A percentile compares a stretch with the other conserved stretches of the same genome.
These are phyloP conservation scores for Ariopsis seemanni DNA, from an alignment of 2,113 vertebrate genomes.

Conservation along the genomic window DNA sequence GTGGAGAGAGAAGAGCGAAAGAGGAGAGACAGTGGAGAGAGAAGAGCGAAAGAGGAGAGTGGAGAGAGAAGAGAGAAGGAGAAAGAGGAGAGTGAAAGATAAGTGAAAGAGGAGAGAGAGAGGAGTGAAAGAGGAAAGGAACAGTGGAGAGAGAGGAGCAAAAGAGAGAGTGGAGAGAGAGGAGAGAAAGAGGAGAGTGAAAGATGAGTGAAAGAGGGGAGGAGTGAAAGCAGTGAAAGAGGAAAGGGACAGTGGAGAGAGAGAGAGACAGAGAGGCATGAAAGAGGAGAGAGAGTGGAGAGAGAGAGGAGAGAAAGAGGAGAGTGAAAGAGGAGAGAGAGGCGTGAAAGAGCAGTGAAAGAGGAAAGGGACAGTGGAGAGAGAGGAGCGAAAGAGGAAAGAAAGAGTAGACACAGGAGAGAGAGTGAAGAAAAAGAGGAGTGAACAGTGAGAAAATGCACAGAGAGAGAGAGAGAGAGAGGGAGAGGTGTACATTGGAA, in stretches of 20 bases:
- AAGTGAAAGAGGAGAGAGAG: too few relatives aligned
- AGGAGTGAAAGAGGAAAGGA: neutral
- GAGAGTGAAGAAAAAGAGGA: neutral
- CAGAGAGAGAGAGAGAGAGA: neutral
- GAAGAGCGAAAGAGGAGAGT: too few relatives aligned
- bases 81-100: too few relatives aligned
- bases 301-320: neutral
- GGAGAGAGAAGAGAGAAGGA: neutral
- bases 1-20: neutral
- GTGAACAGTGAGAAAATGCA: neutral
- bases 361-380: neutral
- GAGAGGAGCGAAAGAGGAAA: neutral
- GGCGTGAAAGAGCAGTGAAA: neutral
- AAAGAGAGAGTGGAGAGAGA: neutral
- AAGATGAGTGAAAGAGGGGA: neutral
- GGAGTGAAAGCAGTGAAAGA: too few relatives aligned
- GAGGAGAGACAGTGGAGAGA: too few relatives aligned
- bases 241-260: too few relatives aligned
- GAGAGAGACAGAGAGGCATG: neutral
- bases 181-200: neutral
- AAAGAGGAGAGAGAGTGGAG: neutral
- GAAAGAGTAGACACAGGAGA: accelerated
- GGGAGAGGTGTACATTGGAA: neutral
- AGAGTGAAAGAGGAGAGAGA: too few relatives aligned
- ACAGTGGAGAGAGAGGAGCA: neutral